Base-by-base conservation (phyloP, 2,113 vertebrate genomes). In the Sterna hirundo region DNA sequence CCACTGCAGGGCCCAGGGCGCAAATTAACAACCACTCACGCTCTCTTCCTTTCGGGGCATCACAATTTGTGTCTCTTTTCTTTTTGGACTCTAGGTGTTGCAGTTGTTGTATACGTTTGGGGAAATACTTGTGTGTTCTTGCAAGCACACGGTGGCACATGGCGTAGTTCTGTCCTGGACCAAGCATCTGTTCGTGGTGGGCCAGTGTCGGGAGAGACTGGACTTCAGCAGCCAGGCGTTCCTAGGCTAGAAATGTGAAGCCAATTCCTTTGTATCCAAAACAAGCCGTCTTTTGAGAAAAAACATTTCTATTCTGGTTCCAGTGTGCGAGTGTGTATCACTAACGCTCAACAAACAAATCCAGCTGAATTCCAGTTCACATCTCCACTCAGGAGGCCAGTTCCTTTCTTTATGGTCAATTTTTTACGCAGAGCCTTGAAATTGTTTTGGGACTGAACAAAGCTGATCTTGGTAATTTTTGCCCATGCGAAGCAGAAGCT, bases 251-350 rank as follows among this genome's bases (percentile, higher is more conserved):
- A 87, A 65, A 86, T 61, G 1, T 65, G 72, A 84, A 96, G 32
- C 20, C 32, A 60, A 49, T 44, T 77, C 60, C 57, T 90, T 70
- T 70, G 51, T 60, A 88, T 18, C 38, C 30, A 51, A 87, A 89
- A 66, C 23, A 64, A 88, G 36, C 18, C 1, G 1, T 84, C 76
- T 87, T 89, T 34, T 36, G 47, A 85, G 36, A 91, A 30, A 82
- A 89, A 96, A 85, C 6, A 65, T 68, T 79, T 91, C 58, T 90
- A 21, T 83, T 80, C 64, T 74, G 16, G n/a, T 94, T 74, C 54
- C 70, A 80, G 34, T 66, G 78, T 76, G 17, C 8, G 34, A 44
- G 49, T 58, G 44, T 36, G 15, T 85, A 38, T 66, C 51, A 65
- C 38, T 80, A 86, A 81, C 18, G 40, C 57, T 36, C 60, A 93